phyloP scores from a whole-genome alignment of 2,888 invertebrate species.

The Ormyrus nitidulus region DNA sequence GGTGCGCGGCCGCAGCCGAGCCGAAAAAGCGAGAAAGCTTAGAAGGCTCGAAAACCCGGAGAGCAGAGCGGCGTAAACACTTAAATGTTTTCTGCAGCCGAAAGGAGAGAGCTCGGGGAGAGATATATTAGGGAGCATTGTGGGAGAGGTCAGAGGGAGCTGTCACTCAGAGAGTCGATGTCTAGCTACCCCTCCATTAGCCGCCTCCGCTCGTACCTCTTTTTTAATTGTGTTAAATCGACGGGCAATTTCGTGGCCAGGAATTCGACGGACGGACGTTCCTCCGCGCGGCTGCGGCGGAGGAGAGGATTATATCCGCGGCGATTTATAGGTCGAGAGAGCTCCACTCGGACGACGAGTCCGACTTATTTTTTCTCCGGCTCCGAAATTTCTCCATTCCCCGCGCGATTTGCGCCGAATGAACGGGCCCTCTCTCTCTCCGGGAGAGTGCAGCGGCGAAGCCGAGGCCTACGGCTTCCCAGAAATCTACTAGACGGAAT shows the following conservation, averaged over 20 bases:
- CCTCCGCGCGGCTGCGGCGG: conserved; percentile 25
- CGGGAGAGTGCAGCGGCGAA: conserved; percentile 35
- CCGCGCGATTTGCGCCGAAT: background rate
- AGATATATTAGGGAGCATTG: conserved; percentile 56
- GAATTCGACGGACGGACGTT: conserved; percentile 62
- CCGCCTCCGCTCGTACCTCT: conserved; percentile 63
- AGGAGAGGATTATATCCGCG: background rate
- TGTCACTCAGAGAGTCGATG: conserved; percentile 73
- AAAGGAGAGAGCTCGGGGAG: background rate
- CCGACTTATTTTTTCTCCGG: background rate
- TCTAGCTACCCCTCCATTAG: conserved; percentile 74
- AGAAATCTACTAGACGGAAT: conserved; percentile 52
- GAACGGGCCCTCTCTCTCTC: too few species aligned
- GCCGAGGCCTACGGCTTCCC: conserved; percentile 48
- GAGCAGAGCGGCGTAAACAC: conserved; percentile 29
- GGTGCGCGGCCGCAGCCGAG: background rate
- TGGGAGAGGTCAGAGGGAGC: conserved; percentile 72
- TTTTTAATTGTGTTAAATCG: conserved; percentile 75
- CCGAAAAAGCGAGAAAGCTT: background rate
- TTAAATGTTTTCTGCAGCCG: conserved; percentile 17
- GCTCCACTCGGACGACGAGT: background rate
- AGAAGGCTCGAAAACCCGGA: background rate
- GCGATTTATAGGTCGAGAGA: conserved; percentile 17
- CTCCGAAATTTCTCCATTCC: background rate
- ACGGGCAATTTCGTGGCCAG: conserved; percentile 70